Evolutionary conservation across 2,113 vertebrate species (phyloP).

Genomic region (Hippolais icterina): DNA sequence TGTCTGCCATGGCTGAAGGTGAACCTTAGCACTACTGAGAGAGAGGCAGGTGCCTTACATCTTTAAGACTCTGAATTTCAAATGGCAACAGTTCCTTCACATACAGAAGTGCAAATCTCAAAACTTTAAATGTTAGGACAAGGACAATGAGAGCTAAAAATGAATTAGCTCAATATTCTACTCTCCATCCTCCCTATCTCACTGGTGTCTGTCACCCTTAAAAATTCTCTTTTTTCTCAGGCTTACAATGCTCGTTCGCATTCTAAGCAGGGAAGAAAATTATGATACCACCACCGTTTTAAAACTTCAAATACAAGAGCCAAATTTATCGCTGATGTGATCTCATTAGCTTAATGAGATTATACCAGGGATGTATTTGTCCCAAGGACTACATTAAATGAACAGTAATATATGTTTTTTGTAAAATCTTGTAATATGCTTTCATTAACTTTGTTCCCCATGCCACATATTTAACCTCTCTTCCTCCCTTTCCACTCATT

Average conservation of each 20-base stretch:
- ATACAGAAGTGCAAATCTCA: neutral
- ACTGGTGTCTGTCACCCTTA: neutral
- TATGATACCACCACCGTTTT: neutral
- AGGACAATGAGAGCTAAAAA: neutral
- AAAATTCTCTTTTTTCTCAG: neutral
- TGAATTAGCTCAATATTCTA: neutral
- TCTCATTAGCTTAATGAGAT: conserved; percentile 63
- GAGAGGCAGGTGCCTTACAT: neutral
- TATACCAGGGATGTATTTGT: conserved; percentile 48
- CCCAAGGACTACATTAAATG: conserved; percentile 53
- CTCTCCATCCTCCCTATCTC: neutral
- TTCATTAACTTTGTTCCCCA: conserved; percentile 65
- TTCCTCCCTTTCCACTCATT: conserved; percentile 10
- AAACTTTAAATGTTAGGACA: neutral
- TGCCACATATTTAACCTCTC: conserved; percentile 58
- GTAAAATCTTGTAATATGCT: conserved; percentile 27
- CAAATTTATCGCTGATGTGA: conserved; percentile 41
- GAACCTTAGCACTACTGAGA: neutral
- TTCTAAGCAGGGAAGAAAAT: conserved; percentile 12
- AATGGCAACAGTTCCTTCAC: neutral
- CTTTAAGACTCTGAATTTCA: neutral
- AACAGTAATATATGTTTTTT: conserved; percentile 43
- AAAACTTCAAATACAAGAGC: conserved; percentile 33
- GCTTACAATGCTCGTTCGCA: neutral
- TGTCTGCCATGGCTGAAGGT: neutral